phyloP scores from a whole-genome alignment of 2,113 vertebrate species.

The Excalfactoria chinensis region DNA sequence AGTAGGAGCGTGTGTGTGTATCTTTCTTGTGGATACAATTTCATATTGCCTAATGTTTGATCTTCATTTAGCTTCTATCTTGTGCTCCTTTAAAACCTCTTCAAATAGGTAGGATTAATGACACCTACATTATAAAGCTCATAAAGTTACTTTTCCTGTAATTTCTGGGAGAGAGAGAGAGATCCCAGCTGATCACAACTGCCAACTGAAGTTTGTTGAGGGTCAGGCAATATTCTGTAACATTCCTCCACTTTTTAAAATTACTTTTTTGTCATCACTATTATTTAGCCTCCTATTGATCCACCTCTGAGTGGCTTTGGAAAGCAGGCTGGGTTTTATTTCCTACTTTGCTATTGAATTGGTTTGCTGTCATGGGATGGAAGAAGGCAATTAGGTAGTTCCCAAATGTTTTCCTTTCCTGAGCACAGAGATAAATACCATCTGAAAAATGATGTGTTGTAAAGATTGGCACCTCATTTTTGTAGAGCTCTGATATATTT shows the following conservation, averaged over 20 bases:
- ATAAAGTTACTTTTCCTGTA: background rate
- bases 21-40: background rate
- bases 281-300: background rate
- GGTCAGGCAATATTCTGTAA: background rate
- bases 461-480: background rate
- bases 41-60: background rate
- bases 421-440: background rate
- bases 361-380: background rate
- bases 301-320: background rate
- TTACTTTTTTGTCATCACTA: background rate
- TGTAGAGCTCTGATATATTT: background rate
- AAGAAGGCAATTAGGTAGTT: rapidly evolving
- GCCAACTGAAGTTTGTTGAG: background rate
- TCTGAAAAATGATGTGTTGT: background rate
- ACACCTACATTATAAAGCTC: background rate
- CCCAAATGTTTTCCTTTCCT: background rate
- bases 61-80: background rate
- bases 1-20: background rate
- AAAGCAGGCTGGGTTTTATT: background rate
- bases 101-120: background rate
- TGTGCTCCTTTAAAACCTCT: background rate
- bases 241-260: background rate
- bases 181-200: background rate
- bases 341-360: background rate
- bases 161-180: background rate